Evolutionary conservation across 2,888 invertebrate genomes (phyloP).

Genomic region (Caenorhabditis sp.): DNA sequence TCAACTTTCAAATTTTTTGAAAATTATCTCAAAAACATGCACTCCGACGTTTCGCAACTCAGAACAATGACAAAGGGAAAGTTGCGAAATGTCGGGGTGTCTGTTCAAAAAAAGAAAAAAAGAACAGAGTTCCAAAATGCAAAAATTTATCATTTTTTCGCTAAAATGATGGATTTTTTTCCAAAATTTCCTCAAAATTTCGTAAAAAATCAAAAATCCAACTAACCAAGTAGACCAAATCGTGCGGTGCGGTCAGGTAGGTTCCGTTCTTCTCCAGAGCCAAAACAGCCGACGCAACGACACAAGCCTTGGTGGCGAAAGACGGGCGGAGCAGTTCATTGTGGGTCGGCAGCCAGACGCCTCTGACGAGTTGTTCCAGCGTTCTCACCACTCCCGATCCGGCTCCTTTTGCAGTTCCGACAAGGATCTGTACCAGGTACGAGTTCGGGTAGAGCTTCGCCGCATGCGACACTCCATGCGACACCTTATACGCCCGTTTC

Average conservation of each 20-base stretch:
- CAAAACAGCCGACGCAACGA: slow-evolving; percentile 96
- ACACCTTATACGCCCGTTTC: slow-evolving; percentile 85
- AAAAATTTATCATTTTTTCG: too few species aligned
- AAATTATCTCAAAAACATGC: too few species aligned
- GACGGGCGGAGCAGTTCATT: slow-evolving; percentile 99
- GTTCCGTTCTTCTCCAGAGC: slow-evolving; percentile 97
- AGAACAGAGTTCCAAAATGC: too few species aligned
- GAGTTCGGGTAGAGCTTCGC: slow-evolving; percentile 97
- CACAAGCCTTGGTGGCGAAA: slow-evolving; percentile 93
- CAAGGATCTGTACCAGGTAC: slow-evolving; percentile 95
- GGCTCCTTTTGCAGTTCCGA: slow-evolving; percentile 93
- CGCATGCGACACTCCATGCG: slow-evolving; percentile 97
- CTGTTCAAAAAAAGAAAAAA: too few species aligned
- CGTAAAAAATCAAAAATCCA: not conserved
- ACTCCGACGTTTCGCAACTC: too few species aligned
- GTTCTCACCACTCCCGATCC: slow-evolving; percentile 96
- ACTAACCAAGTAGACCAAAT: slow-evolving; percentile 96
- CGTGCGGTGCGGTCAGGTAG: slow-evolving; percentile 96
- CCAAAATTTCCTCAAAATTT: not conserved
- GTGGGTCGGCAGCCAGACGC: slow-evolving; percentile 98
- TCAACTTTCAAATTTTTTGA: too few species aligned
- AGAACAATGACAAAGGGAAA: too few species aligned
- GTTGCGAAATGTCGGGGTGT: too few species aligned
- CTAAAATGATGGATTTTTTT: not conserved
- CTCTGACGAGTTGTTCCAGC: slow-evolving; percentile 93